Conservation (phyloP, 2,113 vertebrate species). For the Columba janthina region DNA sequence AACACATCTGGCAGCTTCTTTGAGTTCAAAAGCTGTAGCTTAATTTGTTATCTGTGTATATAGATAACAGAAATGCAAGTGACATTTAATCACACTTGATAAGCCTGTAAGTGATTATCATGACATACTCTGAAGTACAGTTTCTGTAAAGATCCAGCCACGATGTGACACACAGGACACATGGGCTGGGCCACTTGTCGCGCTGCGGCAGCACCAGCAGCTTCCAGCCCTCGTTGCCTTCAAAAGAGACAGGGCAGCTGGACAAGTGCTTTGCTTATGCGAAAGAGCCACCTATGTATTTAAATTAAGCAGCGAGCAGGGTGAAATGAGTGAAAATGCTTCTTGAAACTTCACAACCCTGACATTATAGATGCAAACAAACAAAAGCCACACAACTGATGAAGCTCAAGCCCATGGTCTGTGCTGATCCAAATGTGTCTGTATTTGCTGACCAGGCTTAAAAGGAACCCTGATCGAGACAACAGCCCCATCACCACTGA, state of each 20-base stretch:
- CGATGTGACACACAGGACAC: rapidly evolving
- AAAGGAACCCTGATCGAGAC: neutral
- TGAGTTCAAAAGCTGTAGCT: neutral
- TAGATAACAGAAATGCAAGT: neutral
- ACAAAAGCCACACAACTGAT: rapidly evolving
- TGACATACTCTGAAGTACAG: neutral
- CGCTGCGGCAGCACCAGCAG: neutral
- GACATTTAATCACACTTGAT: neutral
- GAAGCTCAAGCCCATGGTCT: neutral
- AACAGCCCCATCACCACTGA: neutral
- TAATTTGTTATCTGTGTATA: neutral
- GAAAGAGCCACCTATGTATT: neutral
- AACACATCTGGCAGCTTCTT: neutral
- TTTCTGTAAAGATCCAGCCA: neutral
- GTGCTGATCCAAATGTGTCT: neutral
- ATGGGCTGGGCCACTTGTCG: neutral
- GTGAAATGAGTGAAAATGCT: neutral
- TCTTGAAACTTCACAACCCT: neutral
- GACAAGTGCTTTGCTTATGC: neutral
- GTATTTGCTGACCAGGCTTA: neutral
- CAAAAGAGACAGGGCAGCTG: neutral
- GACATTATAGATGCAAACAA: neutral
- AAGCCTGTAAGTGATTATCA: neutral
- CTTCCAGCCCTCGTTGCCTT: rapidly evolving
- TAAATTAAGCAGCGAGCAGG: neutral